Evolutionary conservation across 2,113 vertebrate genomes (phyloP).

Genomic region (Ammodytes marinus): DNA sequence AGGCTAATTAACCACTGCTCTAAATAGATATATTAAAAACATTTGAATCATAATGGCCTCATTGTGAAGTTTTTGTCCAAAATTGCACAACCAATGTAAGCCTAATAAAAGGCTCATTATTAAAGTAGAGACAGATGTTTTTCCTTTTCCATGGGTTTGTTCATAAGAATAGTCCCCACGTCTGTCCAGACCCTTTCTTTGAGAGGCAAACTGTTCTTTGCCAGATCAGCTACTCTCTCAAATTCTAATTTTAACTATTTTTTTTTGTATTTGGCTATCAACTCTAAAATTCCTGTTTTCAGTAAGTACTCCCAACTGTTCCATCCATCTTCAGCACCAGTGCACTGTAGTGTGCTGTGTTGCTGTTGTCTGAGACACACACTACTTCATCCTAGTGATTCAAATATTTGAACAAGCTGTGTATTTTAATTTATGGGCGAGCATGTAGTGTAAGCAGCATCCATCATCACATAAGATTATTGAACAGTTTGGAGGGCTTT

Average conservation of each 20-base stretch:
- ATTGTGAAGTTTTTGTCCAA: neutral
- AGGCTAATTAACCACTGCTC: neutral
- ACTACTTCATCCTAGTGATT: slow-evolving; percentile 15
- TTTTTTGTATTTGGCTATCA: slow-evolving; percentile 51
- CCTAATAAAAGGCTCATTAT: slow-evolving; percentile 8
- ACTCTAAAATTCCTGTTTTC: slow-evolving; percentile 33
- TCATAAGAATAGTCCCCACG: slow-evolving; percentile 24
- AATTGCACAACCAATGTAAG: neutral
- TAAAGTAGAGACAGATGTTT: slow-evolving; percentile 20
- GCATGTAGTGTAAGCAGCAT: neutral
- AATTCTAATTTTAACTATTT: slow-evolving; percentile 64
- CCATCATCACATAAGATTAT: slow-evolving; percentile 23
- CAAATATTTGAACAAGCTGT: slow-evolving; percentile 7
- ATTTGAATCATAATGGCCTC: neutral
- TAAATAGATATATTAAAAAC: neutral
- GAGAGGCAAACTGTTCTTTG: slow-evolving; percentile 34
- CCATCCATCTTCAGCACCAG: neutral
- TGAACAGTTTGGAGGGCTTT: neutral
- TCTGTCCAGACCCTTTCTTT: slow-evolving; percentile 27
- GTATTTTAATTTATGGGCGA: slow-evolving; percentile 27
- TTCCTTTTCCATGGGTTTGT: slow-evolving; percentile 27
- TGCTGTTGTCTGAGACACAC: slow-evolving; percentile 2
- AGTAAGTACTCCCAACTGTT: slow-evolving; percentile 8
- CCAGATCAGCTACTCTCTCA: slow-evolving; percentile 24
- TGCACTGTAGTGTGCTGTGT: slow-evolving; percentile 10